Percentiles rank a stretch among this genome's conserved stretches.
phyloP scores from a whole-genome alignment of 2,888 invertebrate species.

The Drosophila niveifrons region DNA sequence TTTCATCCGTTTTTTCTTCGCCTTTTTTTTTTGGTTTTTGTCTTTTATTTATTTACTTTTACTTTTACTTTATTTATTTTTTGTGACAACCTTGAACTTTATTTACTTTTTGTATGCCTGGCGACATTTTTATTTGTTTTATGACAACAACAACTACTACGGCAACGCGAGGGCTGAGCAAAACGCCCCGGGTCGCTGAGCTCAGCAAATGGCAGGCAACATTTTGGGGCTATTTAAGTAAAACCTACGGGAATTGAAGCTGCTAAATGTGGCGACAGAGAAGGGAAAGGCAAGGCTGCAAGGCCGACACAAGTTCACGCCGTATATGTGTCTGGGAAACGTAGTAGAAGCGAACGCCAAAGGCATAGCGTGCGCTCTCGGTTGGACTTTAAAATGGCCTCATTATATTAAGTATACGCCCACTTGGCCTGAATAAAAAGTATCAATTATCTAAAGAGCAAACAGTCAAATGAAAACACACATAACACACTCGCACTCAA shows the following conservation, averaged over 20 bases:
- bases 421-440: constrained; percentile 13
- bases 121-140: constrained; percentile 70
- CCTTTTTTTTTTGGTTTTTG: constrained; percentile 23
- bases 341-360: constrained; percentile 6
- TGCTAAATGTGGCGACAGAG: constrained; percentile 3
- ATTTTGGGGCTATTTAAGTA: constrained; percentile 62
- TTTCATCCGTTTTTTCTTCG: not conserved
- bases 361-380: not conserved
- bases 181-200: constrained; percentile 55
- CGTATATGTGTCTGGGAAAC: constrained; percentile 5
- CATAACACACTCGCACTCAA: not conserved
- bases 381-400: constrained; percentile 36
- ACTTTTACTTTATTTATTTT: constrained; percentile 46
- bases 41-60: constrained; percentile 53
- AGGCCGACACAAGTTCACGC: constrained; percentile 29
- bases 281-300: constrained; percentile 24
- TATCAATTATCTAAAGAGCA: constrained; percentile 39
- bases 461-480: constrained; percentile 15
- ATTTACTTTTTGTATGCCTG: constrained; percentile 57
- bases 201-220: constrained; percentile 58
- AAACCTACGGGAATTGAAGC: constrained; percentile 66
- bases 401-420: constrained; percentile 24
- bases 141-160: constrained; percentile 42
- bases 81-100: constrained; percentile 58
- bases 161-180: constrained; percentile 43